These are phyloP conservation scores for Papilio polytes DNA, from an alignment of 1,140 invertebrate species.

Conservation along the genomic window DNA sequence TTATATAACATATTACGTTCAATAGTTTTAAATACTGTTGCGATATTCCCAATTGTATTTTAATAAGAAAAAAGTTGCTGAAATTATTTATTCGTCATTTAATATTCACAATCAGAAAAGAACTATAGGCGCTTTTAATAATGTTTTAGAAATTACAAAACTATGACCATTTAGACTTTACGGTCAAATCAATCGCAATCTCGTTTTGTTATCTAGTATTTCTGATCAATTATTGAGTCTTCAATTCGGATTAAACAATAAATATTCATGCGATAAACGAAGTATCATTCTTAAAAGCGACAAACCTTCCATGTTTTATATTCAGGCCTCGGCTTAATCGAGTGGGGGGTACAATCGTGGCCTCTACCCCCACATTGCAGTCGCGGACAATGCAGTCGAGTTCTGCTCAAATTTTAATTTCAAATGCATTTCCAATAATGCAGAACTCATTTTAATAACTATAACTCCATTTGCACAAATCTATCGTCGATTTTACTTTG, in stretches of 20 bases:
- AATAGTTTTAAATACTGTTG: neutral
- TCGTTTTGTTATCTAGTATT: no score
- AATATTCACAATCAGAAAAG: no score
- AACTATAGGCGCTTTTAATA: no score
- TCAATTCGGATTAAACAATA: no score
- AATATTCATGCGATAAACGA: neutral
- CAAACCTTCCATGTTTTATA: constrained; percentile 1
- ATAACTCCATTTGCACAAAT: constrained; percentile 8
- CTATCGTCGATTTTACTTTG: constrained; percentile 18
- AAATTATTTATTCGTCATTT: neutral
- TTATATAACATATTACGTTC: neutral
- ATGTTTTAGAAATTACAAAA: no score
- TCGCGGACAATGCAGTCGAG: constrained; percentile 15
- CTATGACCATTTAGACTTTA: no score
- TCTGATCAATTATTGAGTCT: no score
- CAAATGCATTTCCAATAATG: constrained; percentile 23
- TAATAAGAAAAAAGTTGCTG: neutral
- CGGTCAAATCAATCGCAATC: no score
- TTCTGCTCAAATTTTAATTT: constrained; percentile 36
- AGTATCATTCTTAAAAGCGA: neutral
- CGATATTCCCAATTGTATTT: neutral
- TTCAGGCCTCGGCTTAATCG: constrained; percentile 23
- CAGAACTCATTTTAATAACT: constrained; percentile 23
- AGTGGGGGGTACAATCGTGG: constrained; percentile 28
- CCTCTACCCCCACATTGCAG: no score